phyloP scores from a whole-genome alignment of 1,140 invertebrate species.

The Holotrichia oblita region DNA sequence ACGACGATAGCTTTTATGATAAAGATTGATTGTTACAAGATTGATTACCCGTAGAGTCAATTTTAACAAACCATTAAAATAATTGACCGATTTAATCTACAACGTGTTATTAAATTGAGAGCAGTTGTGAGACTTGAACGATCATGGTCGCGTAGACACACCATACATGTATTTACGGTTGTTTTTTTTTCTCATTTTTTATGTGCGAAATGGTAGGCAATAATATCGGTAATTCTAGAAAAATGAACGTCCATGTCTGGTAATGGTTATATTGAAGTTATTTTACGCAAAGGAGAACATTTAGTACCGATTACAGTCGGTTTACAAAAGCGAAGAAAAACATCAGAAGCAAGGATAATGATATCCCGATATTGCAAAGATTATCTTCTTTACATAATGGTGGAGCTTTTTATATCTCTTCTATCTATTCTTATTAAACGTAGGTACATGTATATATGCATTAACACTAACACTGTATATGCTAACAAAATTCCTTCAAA shows the following conservation, averaged over 20 bases:
- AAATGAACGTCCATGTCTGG: not conserved
- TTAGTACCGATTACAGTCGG: not conserved
- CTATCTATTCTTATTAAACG: too few species aligned
- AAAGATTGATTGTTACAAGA: slow-evolving; percentile 22
- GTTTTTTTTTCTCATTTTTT: not conserved
- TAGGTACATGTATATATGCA: too few species aligned
- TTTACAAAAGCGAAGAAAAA: too few species aligned
- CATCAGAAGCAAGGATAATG: too few species aligned
- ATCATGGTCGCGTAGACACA: not conserved
- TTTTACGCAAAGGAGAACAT: not conserved
- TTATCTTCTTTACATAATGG: too few species aligned
- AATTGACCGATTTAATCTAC: slow-evolving; percentile 34
- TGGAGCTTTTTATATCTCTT: too few species aligned
- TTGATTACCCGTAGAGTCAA: slow-evolving; percentile 33
- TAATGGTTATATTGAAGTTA: not conserved
- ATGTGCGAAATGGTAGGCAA: not conserved
- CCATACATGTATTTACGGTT: not conserved
- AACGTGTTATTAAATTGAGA: slow-evolving; percentile 23
- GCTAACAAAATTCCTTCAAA: too few species aligned
- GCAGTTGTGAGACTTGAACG: not conserved
- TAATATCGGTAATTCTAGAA: not conserved
- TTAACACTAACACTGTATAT: too few species aligned
- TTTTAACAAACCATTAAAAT: slow-evolving; percentile 37
- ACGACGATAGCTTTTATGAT: slow-evolving; percentile 25
- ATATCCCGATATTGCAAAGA: too few species aligned